Conservation (phyloP, 2,113 vertebrate species). For the Hyaena hyaena region DNA sequence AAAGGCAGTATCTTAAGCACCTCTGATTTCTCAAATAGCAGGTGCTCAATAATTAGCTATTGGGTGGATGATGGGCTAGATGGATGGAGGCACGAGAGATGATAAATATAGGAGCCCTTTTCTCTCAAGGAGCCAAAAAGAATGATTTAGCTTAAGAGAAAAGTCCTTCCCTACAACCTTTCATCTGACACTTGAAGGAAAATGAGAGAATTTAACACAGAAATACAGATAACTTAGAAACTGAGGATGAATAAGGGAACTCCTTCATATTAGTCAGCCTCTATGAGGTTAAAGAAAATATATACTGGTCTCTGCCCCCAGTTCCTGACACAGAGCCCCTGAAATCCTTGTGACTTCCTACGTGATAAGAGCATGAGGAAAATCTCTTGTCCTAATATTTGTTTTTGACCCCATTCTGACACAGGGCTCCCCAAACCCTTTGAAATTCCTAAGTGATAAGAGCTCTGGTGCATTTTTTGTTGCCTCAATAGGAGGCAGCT, state of each 20-base stretch:
- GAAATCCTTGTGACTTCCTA: neutral
- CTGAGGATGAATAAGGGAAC: neutral
- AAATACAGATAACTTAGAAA: neutral
- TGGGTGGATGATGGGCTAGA: neutral
- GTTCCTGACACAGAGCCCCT: neutral
- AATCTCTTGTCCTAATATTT: neutral
- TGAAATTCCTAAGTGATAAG: too few species aligned
- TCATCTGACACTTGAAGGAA: neutral
- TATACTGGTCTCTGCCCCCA: neutral
- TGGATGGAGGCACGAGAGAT: neutral
- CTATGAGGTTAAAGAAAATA: neutral
- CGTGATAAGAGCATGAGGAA: neutral
- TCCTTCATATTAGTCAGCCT: neutral
- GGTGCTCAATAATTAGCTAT: neutral
- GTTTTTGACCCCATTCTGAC: too few species aligned
- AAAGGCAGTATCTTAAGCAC: neutral
- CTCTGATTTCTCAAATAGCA: neutral
- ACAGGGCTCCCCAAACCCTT: too few species aligned
- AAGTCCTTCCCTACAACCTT: neutral
- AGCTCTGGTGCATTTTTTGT: too few species aligned
- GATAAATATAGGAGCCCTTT: neutral
- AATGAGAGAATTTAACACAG: slow-evolving; percentile 33
- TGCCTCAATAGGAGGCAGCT: neutral
- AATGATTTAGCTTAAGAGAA: neutral
- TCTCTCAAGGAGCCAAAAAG: neutral